Evolutionary conservation across 2,113 vertebrate genomes (phyloP), one percentile per base, ranked within the genome.

Genomic region (Indicator maculatus): DNA sequence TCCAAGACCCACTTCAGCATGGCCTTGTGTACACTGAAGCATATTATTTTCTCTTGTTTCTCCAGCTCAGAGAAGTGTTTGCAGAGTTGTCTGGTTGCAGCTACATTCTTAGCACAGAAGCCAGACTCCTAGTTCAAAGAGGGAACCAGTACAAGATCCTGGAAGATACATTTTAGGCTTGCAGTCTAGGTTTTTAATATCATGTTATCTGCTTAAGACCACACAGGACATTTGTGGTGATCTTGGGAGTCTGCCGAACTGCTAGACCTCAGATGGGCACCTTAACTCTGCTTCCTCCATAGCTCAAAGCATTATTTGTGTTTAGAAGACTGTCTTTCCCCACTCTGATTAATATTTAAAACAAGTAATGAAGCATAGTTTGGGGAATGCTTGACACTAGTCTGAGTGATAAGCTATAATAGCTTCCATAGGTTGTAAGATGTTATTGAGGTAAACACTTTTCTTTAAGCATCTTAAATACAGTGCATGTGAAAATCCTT

Each of bases 1-100:
- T 65, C 28, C 0, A 1, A 81, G 73, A 63, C 6, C 10, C 16
- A 30, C 9, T 4, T 5, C 15, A 28, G 15, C 9, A 11, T n/a
- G 28, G 33, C 16, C 19, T 19, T 11, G 3, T 33, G 2, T 30
- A 8, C 24, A 30, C 20, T 5, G 1, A 28, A 66, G 6, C 21
- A 7, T 17, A 12, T 33, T 76, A 44, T 64, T 33, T 14, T 67
- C 39, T 59, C 26, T 81, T 74, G 36, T 24, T 21, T 63, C 24
- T 70, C 41, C 39, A 41, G n/a, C 26, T 83, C 59, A 27, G 36
- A 52, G 33, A 69, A 24, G 15, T 19, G 20, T 50, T 67, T 41
- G 7, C 75, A 47, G 4, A 3, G 1, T 30, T 30, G 27, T 44
- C 24, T 73, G 20, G 8, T 39, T 59, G 18, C 13, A 81, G 52